Evolutionary conservation across 2,113 vertebrate species (phyloP).

Genomic region (Sturnira hondurensis): DNA sequence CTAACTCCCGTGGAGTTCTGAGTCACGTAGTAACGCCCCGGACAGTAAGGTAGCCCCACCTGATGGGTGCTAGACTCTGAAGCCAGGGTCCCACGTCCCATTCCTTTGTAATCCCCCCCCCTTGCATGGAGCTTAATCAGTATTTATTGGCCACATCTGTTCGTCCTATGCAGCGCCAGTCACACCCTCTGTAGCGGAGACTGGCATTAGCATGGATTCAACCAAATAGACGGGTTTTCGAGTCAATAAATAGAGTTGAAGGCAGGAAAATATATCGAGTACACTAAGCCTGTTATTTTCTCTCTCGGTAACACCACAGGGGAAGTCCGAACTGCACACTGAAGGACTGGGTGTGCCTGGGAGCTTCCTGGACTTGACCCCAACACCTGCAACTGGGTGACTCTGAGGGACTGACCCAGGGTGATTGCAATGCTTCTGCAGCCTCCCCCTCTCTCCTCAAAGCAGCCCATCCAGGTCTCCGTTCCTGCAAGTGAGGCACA

Average conservation of each 20-base stretch:
- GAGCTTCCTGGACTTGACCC: not conserved
- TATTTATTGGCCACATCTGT: not conserved
- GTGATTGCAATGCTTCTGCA: not conserved
- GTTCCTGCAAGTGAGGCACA: not conserved
- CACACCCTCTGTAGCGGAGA: not conserved
- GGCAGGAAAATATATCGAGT: not conserved
- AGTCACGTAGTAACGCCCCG: fast-evolving
- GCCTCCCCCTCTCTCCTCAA: not conserved
- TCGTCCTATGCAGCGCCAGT: not conserved
- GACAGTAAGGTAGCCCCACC: fast-evolving
- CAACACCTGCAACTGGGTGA: not conserved
- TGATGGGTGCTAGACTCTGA: not conserved
- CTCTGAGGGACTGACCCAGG: not conserved
- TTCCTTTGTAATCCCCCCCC: not conserved
- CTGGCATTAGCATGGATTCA: not conserved
- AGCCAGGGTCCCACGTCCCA: not conserved
- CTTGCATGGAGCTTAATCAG: not conserved
- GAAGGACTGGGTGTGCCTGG: not conserved
- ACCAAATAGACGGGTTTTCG: not conserved
- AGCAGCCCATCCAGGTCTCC: not conserved
- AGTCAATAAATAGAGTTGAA: not conserved
- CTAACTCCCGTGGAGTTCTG: not conserved
- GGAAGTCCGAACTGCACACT: not conserved
- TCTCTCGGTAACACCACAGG: not conserved
- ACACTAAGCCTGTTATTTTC: not conserved